Base-by-base conservation (phyloP, 2,113 vertebrate genomes). In the Oriolus oriolus region DNA sequence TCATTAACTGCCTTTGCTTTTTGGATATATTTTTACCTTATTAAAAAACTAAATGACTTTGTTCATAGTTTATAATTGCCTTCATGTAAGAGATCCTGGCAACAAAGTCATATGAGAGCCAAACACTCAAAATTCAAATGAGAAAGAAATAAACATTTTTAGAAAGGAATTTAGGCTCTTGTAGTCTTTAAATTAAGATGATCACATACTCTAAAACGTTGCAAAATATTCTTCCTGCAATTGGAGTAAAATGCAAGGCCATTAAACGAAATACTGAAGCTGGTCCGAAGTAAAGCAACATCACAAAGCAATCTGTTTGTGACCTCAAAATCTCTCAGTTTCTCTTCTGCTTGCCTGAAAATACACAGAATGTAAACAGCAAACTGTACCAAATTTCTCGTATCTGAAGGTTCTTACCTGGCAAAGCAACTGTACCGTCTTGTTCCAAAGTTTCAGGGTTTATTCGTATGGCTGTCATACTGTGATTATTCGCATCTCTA, bases 391-490 rank as follows among this genome's bases (percentile, higher is more conserved):
- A 27, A 59, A 52, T 27, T 45, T 69, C 28, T 69, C 13, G 11
- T 9, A 75, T 54, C 17, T n/a, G 69, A 12, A 95, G 39, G 65
- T 87, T 84, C 89, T 68, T 98, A 99, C 99, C 99, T 98, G 99
- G 99, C 97, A 99, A 98, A 84, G 99, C 96, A 91, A 99, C 98
- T 54, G 98, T 98, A 68, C 99, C 99, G 53, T 99, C 99, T 83
- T 99, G 99, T 89, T 99, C 99, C 98, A 99, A 95, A 84, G 99
- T 99, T 98, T 99, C 99, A 65, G 99, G 99, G 97, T 99, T 99
- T 98, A 99, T 99, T 98, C 99, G 99, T 97, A 99, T 81, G 81
- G 99, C 99, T 65, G 99, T 98, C 98, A 99, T 98, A 95, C 98
- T 99, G 97, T 99, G 99, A 98, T 98, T 99, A 98, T 98, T 99